Conservation (phyloP, 2,888 invertebrate genomes). For the Acronicta aceris region DNA sequence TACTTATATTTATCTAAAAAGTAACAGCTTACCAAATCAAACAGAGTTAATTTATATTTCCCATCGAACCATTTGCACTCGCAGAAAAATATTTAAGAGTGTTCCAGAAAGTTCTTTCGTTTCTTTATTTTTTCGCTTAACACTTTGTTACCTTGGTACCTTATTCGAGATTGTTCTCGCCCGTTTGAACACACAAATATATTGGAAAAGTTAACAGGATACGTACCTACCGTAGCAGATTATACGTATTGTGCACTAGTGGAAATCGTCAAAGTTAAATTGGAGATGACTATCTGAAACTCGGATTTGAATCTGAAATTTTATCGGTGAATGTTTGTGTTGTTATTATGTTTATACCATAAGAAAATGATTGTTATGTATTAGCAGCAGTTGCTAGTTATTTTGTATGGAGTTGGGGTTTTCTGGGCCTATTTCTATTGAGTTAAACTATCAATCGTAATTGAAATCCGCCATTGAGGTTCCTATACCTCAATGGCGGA, state of each 20-base stretch:
- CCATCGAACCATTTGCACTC: constrained; percentile 23
- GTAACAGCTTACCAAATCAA: background rate
- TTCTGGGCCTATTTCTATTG: too few relatives aligned
- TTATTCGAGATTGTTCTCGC: constrained; percentile 54
- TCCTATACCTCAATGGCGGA: too few relatives aligned
- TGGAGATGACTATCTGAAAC: constrained; percentile 71
- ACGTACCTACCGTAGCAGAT: constrained; percentile 56
- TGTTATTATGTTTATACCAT: constrained; percentile 4
- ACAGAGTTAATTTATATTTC: constrained; percentile 31
- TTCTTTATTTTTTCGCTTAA: constrained; percentile 54
- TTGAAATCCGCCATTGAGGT: too few relatives aligned
- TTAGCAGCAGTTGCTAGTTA: too few relatives aligned
- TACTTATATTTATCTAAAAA: background rate
- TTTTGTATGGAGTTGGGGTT: too few relatives aligned
- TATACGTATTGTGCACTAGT: constrained; percentile 57
- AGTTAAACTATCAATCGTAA: too few relatives aligned
- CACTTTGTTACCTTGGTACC: constrained; percentile 55
- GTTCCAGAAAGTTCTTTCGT: constrained; percentile 30
- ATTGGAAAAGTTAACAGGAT: constrained; percentile 71
- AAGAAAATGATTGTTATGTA: too few relatives aligned
- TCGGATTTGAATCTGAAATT: constrained; percentile 64
- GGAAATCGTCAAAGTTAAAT: constrained; percentile 77
- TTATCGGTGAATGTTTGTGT: constrained; percentile 32
- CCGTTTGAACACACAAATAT: constrained; percentile 62
- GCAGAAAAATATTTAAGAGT: constrained; percentile 54